Percentiles rank a stretch among this genome's conserved stretches.
Evolutionary conservation across 1,140 invertebrate species (phyloP).

Genomic region (Notospermus geniculatus): DNA sequence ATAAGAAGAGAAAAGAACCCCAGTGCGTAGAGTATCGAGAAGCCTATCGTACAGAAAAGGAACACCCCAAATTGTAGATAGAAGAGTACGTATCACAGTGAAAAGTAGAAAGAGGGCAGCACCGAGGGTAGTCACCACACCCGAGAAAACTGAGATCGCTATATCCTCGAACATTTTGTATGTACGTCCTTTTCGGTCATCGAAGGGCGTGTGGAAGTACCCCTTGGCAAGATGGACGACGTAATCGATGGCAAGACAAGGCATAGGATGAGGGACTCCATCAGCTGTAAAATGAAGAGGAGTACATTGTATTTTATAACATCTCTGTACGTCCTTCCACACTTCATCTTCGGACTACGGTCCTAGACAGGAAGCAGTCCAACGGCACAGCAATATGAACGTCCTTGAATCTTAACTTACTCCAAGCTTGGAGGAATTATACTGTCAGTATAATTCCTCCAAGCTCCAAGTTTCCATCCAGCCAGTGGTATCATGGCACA

Average conservation of each 20-base stretch:
- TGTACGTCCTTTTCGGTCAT: conserved; percentile 26
- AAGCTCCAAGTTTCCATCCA: conserved; percentile 44
- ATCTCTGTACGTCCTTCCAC: too few relatives aligned
- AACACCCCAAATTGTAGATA: conserved; percentile 10
- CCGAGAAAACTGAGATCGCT: conserved; percentile 31
- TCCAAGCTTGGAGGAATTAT: too few relatives aligned
- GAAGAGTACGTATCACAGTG: background rate
- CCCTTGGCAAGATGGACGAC: conserved; percentile 47
- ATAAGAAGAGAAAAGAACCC: conserved; percentile 6
- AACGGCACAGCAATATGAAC: too few relatives aligned
- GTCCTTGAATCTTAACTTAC: too few relatives aligned
- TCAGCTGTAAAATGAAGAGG: conserved; percentile 31
- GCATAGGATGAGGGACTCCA: conserved; percentile 44
- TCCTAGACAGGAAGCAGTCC: too few relatives aligned
- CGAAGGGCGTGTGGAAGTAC: conserved; percentile 28
- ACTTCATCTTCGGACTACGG: too few relatives aligned
- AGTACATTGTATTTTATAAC: too few relatives aligned
- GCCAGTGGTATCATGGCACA: conserved; percentile 37
- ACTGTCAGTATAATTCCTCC: too few relatives aligned
- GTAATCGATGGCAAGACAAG: conserved; percentile 44
- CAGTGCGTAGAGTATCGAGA: background rate
- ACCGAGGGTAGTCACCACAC: background rate
- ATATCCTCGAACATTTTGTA: conserved; percentile 36
- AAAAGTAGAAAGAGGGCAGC: conserved; percentile 17
- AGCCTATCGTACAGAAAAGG: conserved; percentile 3